Base-by-base conservation (phyloP, 2,113 vertebrate species). In the Ptychochromis oligacanthus region DNA sequence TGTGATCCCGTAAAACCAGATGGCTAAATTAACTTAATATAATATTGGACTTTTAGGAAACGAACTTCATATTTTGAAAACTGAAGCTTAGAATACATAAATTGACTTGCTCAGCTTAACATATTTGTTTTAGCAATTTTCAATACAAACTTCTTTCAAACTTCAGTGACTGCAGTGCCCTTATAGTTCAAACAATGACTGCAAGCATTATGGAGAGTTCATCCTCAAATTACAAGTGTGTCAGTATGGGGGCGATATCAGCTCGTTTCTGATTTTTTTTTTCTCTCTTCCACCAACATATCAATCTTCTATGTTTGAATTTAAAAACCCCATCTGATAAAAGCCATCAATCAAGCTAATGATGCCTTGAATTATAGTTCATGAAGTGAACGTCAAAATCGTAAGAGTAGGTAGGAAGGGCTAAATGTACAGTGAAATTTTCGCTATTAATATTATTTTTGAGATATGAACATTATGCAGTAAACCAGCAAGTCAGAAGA, bases 301-400 rank as follows among this genome's bases (percentile, higher is more conserved):
- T 92, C 87, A 78, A 83, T 91, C 85, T 89, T 75, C 56, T 70
- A 34, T 67, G 81, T 46, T 28, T 46, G 81, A 82, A 82, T 54
- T 79, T 83, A 88, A 80, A 80, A 76, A 80, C 62, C 72, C 15
- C 49, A 43, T 75, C 78, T 86, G 74, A 84, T 64, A 60, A 22
- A 17, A 86, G 88, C 60, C 6, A 88, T 93, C 89, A 85, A 85
- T 92, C 85, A 91, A 88, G 83, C 80, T 87, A 81, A 89, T 28
- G 83, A 85, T 36, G 57, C 67, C 72, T 81, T 82, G 76, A 85
- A 87, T 93, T 75, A 67, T 75, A 34, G 81, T 87, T 90, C 75
- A 85, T 81, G 43, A 61, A 43, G 40, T 56, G 54, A 82, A 81
- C 77, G 79, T 89, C 86, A 52, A 7, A 70, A 2, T 70, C 24